phyloP scores from a whole-genome alignment of 2,797 vertebrate species.

The Spea hammondii region DNA sequence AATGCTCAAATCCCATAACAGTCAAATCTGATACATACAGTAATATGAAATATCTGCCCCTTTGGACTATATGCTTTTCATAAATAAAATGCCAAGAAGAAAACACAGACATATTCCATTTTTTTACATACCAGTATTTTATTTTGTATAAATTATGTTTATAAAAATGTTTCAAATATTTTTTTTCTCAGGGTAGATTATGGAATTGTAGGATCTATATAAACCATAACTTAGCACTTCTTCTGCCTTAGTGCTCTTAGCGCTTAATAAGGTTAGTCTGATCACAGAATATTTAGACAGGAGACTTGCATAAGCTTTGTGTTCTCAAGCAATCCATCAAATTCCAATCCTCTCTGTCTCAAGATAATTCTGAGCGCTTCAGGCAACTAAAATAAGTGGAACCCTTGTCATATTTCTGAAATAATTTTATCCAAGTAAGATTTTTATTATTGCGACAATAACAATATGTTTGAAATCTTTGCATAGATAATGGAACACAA shows the following conservation, averaged over 20 bases:
- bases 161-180: neutral
- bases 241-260: conserved; percentile 7
- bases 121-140: too few species aligned
- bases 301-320: conserved; percentile 21
- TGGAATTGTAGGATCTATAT: conserved; percentile 8
- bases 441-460: conserved; percentile 48
- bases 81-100: too few species aligned
- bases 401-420: conserved; percentile 45
- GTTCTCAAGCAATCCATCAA: conserved; percentile 48
- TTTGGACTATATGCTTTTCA: too few species aligned
- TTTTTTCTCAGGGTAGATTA: conserved; percentile 2
- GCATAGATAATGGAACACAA: conserved; percentile 28
- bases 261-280: conserved; percentile 36
- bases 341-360: conserved; percentile 39
- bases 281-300: conserved; percentile 41
- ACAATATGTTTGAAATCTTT: conserved; percentile 44
- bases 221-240: conserved; percentile 10
- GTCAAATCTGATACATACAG: too few species aligned
- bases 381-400: conserved; percentile 39
- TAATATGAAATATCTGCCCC: too few species aligned
- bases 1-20: too few species aligned
- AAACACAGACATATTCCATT: too few species aligned
- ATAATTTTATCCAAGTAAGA: conserved; percentile 41
- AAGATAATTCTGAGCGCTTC: conserved; percentile 28
- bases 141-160: neutral